These are phyloP conservation scores for Calidris pygmaea DNA, from an alignment of 2,113 vertebrate species.

Conservation along the genomic window DNA sequence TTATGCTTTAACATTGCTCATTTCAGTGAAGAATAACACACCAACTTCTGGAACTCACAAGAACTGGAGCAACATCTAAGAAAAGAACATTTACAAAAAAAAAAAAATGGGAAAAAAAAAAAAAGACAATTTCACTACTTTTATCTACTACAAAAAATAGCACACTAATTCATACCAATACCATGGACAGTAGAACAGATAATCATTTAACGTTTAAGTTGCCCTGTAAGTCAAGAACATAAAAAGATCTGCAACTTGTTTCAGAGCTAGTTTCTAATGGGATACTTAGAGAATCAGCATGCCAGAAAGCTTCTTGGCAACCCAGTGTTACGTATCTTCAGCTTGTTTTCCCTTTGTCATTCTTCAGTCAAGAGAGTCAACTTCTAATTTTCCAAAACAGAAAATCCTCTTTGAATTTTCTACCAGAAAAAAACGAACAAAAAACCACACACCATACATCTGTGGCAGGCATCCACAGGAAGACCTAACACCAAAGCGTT, in stretches of 20 bases:
- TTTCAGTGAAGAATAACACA: background rate
- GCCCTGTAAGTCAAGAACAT: background rate
- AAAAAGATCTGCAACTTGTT: background rate
- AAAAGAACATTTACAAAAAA: background rate
- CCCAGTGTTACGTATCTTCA: background rate
- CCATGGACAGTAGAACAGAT: background rate
- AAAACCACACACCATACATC: background rate
- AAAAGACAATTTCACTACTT: background rate
- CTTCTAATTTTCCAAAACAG: background rate
- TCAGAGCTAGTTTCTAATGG: background rate
- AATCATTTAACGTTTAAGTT: background rate
- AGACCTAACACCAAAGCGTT: background rate
- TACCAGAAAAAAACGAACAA: background rate
- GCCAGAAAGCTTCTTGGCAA: background rate
- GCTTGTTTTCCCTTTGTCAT: background rate
- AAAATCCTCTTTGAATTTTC: background rate
- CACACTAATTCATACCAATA: background rate
- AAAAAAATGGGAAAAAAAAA: background rate
- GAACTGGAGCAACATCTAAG: background rate
- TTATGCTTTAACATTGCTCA: background rate
- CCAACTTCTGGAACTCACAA: background rate
- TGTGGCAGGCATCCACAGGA: rapidly evolving
- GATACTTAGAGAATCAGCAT: background rate
- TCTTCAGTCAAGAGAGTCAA: background rate
- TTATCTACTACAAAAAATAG: background rate